A percentile compares a stretch with the other conserved stretches of the same genome.
phyloP scores from a whole-genome alignment of 2,797 vertebrate genomes.

The Rhinophrynus dorsalis region DNA sequence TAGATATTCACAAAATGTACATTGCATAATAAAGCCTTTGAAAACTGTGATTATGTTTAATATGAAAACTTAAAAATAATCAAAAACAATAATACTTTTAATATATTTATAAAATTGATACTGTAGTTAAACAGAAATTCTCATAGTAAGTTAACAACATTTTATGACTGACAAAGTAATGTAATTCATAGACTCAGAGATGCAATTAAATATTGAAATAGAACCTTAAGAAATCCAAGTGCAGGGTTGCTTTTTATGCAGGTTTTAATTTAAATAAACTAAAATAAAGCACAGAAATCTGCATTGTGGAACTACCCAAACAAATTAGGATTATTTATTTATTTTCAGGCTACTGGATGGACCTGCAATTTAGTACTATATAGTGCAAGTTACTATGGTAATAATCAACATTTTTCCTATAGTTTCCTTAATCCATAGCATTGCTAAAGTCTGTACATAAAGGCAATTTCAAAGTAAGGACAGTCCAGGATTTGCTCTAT shows the following conservation, averaged over 20 bases:
- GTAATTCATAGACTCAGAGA: constrained; percentile 14
- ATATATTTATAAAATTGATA: constrained; percentile 45
- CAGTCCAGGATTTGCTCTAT: not conserved
- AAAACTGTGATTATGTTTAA: constrained; percentile 53
- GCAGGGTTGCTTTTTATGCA: constrained; percentile 47
- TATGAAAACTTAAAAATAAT: constrained; percentile 47
- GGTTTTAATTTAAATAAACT: constrained; percentile 47
- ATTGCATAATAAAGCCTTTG: constrained; percentile 43
- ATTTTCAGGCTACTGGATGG: not conserved
- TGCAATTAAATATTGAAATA: constrained; percentile 16
- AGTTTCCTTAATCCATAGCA: constrained; percentile 1
- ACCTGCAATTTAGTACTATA: not conserved
- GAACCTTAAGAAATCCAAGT: constrained; percentile 20
- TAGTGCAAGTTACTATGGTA: constrained; percentile 8
- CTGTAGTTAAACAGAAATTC: constrained; percentile 46
- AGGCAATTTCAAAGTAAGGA: not conserved
- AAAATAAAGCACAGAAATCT: constrained; percentile 46
- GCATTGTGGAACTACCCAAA: constrained; percentile 26
- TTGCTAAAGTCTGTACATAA: constrained; percentile 18
- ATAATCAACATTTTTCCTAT: constrained; percentile 7
- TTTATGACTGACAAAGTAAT: constrained; percentile 37
- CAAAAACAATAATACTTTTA: constrained; percentile 53
- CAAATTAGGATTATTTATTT: constrained; percentile 17
- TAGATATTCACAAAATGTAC: constrained; percentile 42
- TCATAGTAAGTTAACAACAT: constrained; percentile 45